Evolutionary conservation across 2,888 invertebrate genomes (phyloP).

Genomic region (Campoletis raptor): DNA sequence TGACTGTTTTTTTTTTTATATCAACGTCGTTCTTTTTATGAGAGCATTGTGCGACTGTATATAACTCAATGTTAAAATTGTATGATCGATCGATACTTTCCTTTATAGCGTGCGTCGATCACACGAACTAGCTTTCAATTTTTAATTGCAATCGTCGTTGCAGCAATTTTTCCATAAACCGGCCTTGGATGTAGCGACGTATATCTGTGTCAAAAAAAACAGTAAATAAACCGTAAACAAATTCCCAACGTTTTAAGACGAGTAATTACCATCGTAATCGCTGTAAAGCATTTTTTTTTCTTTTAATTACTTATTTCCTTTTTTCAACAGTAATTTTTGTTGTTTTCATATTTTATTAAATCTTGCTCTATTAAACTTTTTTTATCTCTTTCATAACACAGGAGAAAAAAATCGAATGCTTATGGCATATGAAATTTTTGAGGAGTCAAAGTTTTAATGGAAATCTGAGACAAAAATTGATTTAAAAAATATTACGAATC

Average conservation of each 20-base stretch:
- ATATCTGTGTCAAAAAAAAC: background rate
- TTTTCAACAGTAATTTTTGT: background rate
- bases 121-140: constrained; percentile 15
- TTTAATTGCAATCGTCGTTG: constrained; percentile 2
- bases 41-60: constrained; percentile 1
- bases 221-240: background rate
- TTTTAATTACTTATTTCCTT: background rate
- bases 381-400: too few relatives aligned
- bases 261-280: background rate
- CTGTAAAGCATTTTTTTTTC: background rate
- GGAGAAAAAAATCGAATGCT: background rate
- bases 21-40: background rate
- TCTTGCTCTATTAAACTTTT: background rate
- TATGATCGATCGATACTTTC: constrained; percentile 16
- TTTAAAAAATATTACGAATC: background rate
- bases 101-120: constrained; percentile 11
- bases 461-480: background rate
- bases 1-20: background rate
- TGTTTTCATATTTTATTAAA: background rate
- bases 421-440: too few relatives aligned
- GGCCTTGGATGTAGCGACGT: background rate
- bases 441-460: too few relatives aligned
- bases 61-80: constrained; percentile 9
- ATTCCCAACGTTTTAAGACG: background rate
- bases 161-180: background rate